Percentiles rank a stretch among this genome's conserved stretches.
Conservation (phyloP, 2,888 invertebrate species). For the Drosophila greeni region DNA sequence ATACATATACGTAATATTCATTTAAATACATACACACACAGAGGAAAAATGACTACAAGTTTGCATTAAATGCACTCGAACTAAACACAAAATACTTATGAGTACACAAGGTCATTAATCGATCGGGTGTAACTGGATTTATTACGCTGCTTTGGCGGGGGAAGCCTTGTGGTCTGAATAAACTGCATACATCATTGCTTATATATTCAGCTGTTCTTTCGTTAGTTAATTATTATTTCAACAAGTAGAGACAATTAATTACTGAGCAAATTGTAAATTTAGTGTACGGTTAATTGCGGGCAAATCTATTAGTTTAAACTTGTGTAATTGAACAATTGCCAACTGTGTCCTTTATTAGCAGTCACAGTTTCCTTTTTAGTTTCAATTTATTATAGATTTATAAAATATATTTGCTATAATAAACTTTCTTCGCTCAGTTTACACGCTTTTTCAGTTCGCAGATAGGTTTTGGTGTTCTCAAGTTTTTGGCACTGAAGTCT, state of each 20-base stretch:
- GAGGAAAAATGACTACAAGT: constrained; percentile 64
- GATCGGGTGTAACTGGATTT: constrained; percentile 11
- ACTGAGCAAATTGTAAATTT: constrained; percentile 40
- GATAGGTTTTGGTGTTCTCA: constrained; percentile 39
- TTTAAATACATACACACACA: constrained; percentile 45
- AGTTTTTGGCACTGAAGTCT: constrained; percentile 65
- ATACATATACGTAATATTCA: constrained; percentile 34
- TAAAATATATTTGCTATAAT: constrained; percentile 48
- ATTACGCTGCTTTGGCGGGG: constrained; percentile 34
- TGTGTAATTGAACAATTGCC: constrained; percentile 32
- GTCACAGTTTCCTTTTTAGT: constrained; percentile 23
- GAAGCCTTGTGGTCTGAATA: constrained; percentile 43
- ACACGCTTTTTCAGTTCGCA: constrained; percentile 28
- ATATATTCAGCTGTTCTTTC: constrained; percentile 2
- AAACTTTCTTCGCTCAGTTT: constrained; percentile 39
- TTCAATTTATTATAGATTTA: constrained; percentile 42
- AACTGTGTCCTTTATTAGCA: constrained; percentile 32
- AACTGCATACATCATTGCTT: constrained; percentile 16
- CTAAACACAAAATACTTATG: constrained; percentile 63
- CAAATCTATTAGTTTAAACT: constrained; percentile 28
- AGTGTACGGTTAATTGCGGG: constrained; percentile 28
- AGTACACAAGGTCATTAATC: constrained; percentile 33
- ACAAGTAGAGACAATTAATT: constrained; percentile 33
- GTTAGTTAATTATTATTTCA: constrained; percentile 34
- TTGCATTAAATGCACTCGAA: constrained; percentile 74